Conservation (phyloP, 2,888 invertebrate genomes). For the Adineta ricciae region DNA sequence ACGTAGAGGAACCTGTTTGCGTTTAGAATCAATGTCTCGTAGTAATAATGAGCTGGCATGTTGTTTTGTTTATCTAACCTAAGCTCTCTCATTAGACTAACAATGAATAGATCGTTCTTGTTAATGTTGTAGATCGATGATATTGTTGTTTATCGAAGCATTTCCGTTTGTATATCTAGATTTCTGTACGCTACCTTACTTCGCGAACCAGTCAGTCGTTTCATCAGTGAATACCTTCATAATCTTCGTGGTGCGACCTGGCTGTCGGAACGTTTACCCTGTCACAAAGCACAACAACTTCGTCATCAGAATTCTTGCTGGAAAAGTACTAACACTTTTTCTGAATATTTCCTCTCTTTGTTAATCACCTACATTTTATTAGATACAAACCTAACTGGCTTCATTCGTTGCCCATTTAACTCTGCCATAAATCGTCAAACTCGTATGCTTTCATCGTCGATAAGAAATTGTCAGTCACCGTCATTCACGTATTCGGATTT, state of each 20-base stretch:
- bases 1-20: too few relatives aligned
- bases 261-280: slow-evolving; percentile 45
- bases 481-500: neutral
- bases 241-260: slow-evolving; percentile 91
- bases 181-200: slow-evolving; percentile 60
- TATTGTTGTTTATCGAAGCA: too few relatives aligned
- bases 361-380: slow-evolving; percentile 49
- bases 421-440: slow-evolving; percentile 90
- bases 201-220: slow-evolving; percentile 81
- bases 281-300: slow-evolving; percentile 1
- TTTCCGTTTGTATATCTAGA: too few relatives aligned
- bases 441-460: slow-evolving; percentile 69
- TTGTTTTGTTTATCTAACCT: too few relatives aligned
- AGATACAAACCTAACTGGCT: slow-evolving; percentile 77
- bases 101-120: too few relatives aligned
- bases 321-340: neutral
- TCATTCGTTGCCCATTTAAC: slow-evolving; percentile 80
- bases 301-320: neutral
- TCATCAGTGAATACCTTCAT: slow-evolving; percentile 89
- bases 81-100: too few relatives aligned
- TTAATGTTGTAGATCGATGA: too few relatives aligned
- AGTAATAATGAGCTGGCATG: too few relatives aligned
- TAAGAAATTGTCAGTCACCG: neutral
- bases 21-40: too few relatives aligned
- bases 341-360: neutral